phyloP scores from a whole-genome alignment of 1,140 invertebrate genomes.

The Rhopalosiphum padi region DNA sequence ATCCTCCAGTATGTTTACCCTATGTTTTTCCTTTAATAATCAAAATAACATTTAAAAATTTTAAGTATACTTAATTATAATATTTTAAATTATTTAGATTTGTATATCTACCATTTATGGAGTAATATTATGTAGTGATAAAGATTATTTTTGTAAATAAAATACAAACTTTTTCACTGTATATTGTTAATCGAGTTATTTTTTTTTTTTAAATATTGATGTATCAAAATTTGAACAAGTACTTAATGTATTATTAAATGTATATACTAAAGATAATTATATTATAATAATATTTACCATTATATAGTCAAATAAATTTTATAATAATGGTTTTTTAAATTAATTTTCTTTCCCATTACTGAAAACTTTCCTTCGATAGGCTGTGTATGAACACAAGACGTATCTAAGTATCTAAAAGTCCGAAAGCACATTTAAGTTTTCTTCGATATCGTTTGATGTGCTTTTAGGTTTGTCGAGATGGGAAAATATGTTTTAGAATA shows the following conservation, averaged over 20 bases:
- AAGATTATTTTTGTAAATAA: not conserved
- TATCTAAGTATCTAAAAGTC: not conserved
- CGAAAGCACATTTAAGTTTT: not conserved
- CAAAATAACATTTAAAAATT: not conserved
- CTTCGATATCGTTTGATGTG: not conserved
- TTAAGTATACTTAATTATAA: not conserved
- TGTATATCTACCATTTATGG: not conserved
- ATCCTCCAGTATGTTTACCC: accelerated
- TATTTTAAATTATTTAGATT: not conserved
- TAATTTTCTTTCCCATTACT: not conserved
- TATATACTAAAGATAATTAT: not conserved
- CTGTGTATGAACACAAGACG: not conserved
- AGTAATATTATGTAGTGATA: not conserved
- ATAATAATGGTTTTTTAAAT: not conserved
- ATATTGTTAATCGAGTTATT: not conserved
- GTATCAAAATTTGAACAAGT: not conserved
- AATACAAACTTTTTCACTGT: not conserved
- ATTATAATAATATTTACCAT: no score
- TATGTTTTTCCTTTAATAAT: not conserved
- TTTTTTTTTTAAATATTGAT: not conserved
- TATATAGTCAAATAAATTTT: not conserved
- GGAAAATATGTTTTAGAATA: not conserved
- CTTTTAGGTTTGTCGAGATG: not conserved
- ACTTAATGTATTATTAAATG: not conserved
- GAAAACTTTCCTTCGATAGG: not conserved